Conservation (phyloP, 1,140 invertebrate species). For the Homarus americanus region DNA sequence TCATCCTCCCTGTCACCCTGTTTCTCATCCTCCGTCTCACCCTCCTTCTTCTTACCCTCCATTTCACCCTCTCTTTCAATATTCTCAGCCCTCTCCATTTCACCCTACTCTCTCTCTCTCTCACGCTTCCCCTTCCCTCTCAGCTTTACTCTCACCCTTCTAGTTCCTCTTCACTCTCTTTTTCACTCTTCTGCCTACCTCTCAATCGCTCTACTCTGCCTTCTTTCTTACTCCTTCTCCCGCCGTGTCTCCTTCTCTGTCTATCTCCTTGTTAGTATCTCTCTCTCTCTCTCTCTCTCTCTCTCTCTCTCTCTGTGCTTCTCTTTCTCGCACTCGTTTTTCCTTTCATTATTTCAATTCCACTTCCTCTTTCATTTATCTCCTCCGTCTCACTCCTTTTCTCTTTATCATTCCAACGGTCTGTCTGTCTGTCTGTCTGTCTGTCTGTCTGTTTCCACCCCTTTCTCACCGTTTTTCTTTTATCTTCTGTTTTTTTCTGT, state of each 20-base stretch:
- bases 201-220: not conserved
- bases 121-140: no score
- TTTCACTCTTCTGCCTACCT: not conserved
- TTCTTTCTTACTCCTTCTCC: not conserved
- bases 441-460: not conserved
- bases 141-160: no score
- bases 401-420: not conserved
- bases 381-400: not conserved
- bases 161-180: not conserved
- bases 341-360: not conserved
- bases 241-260: not conserved
- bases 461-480: no score
- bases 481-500: no score
- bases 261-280: not conserved
- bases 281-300: not conserved
- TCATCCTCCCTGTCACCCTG: no score
- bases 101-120: no score
- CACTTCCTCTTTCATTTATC: not conserved
- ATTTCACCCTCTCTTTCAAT: not conserved
- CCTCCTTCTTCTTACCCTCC: not conserved
- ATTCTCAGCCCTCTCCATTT: no score
- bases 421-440: not conserved
- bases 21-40: no score
- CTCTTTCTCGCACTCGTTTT: not conserved
- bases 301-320: not conserved